Evolutionary conservation across 2,888 invertebrate species (phyloP).

Genomic region (Siphonodentalium dalli): DNA sequence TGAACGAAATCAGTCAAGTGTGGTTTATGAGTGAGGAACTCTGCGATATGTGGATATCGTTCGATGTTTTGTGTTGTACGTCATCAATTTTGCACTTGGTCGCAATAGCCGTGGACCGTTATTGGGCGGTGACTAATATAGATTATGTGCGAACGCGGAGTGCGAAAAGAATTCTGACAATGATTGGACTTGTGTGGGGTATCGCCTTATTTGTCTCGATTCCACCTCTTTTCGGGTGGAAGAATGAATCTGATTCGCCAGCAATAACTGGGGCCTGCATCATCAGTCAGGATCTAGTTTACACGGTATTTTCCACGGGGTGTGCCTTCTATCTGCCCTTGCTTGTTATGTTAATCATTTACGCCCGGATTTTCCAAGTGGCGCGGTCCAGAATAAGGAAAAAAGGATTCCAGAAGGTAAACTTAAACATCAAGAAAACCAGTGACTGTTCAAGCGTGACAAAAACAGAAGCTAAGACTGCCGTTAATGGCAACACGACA

Average conservation of each 20-base stretch:
- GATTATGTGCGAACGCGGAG: constrained; percentile 95
- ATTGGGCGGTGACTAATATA: constrained; percentile 97
- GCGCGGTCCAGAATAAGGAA: constrained; percentile 83
- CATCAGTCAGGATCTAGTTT: constrained; percentile 86
- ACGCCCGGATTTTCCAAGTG: constrained; percentile 95
- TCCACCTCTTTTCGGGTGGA: constrained; percentile 81
- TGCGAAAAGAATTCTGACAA: constrained; percentile 78
- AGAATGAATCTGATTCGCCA: constrained; percentile 43
- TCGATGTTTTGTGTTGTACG: constrained; percentile 97
- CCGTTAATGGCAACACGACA: constrained; percentile 25
- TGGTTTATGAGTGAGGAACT: constrained; percentile 88
- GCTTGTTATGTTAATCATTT: constrained; percentile 89
- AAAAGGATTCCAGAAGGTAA: constrained; percentile 49
- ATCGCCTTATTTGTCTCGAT: constrained; percentile 90
- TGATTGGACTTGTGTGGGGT: constrained; percentile 92
- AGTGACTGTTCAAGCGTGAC: constrained; percentile 5
- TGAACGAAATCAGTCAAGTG: constrained; percentile 63
- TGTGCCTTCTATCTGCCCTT: constrained; percentile 97
- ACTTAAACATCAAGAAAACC: constrained; percentile 22
- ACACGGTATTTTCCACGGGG: constrained; percentile 93
- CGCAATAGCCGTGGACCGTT: constrained; percentile 94
- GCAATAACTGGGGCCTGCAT: constrained; percentile 74
- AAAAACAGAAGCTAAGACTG: constrained; percentile 26
- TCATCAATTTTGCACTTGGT: constrained; percentile 96
- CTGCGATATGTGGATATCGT: constrained; percentile 97